A percentile compares a stretch with the other conserved stretches of the same genome.
Conservation (phyloP, 2,113 vertebrate genomes). For the Nanorana parkeri region DNA sequence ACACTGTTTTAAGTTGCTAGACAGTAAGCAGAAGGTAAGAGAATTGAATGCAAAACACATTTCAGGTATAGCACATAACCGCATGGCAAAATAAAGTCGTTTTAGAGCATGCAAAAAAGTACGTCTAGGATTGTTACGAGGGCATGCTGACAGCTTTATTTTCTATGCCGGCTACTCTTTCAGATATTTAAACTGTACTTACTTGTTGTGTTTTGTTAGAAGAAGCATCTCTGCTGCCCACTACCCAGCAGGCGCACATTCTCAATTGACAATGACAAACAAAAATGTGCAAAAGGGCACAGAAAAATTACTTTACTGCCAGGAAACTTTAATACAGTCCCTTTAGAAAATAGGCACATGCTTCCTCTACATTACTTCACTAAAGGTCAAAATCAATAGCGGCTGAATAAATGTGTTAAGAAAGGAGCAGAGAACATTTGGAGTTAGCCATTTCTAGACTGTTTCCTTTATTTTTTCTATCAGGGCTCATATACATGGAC, state of each 20-base stretch:
- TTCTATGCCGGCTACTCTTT: constrained; percentile 27
- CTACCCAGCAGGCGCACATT: constrained; percentile 41
- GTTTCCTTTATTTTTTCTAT: too few relatives aligned
- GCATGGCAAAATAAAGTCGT: background rate
- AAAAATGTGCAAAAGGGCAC: constrained; percentile 46
- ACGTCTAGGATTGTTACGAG: background rate
- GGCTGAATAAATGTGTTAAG: constrained; percentile 21
- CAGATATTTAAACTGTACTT: constrained; percentile 14
- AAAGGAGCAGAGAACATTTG: background rate
- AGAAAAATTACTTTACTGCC: constrained; percentile 23
- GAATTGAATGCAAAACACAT: background rate
- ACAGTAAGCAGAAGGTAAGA: background rate
- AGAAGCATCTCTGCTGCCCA: background rate
- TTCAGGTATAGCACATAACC: background rate
- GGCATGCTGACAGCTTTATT: background rate
- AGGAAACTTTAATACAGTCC: constrained; percentile 25
- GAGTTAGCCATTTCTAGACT: too few relatives aligned
- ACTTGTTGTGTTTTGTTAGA: constrained; percentile 11
- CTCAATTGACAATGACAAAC: constrained; percentile 47
- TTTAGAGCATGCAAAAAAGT: background rate
- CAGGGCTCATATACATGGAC: too few relatives aligned
- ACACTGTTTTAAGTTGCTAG: too few relatives aligned
- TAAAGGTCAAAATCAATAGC: constrained; percentile 24
- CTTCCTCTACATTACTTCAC: constrained; percentile 9
- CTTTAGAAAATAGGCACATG: constrained; percentile 18